phyloP scores from a whole-genome alignment of 2,888 invertebrate species.

The Dimorphilus gyrociliatus region DNA sequence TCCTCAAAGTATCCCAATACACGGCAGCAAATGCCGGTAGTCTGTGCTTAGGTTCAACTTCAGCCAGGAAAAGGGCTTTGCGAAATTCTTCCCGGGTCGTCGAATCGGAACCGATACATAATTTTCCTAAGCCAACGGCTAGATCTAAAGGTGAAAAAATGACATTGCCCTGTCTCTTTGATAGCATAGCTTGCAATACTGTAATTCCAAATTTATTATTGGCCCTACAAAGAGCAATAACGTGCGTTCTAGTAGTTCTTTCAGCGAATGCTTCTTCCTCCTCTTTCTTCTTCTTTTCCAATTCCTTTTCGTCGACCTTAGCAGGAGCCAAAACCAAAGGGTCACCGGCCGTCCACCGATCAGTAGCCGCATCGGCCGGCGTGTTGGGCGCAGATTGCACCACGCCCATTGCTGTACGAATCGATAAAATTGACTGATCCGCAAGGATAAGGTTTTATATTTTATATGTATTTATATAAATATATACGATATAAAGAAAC shows the following conservation, averaged over 20 bases:
- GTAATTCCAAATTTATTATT: constrained; percentile 13
- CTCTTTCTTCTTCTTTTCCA: neutral
- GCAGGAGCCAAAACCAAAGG: too few species aligned
- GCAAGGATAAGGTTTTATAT: neutral
- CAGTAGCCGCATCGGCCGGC: too few species aligned
- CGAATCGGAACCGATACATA: constrained; percentile 10
- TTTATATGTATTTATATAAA: too few species aligned
- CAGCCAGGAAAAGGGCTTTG: constrained; percentile 10
- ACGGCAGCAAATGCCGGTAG: constrained; percentile 14
- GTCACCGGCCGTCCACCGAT: too few species aligned
- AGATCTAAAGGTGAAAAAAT: constrained; percentile 11
- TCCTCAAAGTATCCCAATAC: constrained; percentile 12
- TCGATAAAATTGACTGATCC: neutral
- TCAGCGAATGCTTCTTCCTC: constrained; percentile 2
- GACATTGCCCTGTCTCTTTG: constrained; percentile 12
- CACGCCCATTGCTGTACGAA: neutral
- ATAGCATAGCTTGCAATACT: constrained; percentile 9
- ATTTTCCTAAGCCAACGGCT: constrained; percentile 12
- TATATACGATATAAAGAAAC: too few species aligned
- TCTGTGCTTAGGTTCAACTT: constrained; percentile 11
- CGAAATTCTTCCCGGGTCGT: constrained; percentile 10
- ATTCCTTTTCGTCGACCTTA: too few species aligned
- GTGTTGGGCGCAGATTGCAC: too few species aligned
- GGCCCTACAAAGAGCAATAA: constrained; percentile 11
- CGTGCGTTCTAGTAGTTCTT: constrained; percentile 12